Base-by-base conservation (phyloP, 2,888 invertebrate genomes). In the Pherbina coryleti region DNA sequence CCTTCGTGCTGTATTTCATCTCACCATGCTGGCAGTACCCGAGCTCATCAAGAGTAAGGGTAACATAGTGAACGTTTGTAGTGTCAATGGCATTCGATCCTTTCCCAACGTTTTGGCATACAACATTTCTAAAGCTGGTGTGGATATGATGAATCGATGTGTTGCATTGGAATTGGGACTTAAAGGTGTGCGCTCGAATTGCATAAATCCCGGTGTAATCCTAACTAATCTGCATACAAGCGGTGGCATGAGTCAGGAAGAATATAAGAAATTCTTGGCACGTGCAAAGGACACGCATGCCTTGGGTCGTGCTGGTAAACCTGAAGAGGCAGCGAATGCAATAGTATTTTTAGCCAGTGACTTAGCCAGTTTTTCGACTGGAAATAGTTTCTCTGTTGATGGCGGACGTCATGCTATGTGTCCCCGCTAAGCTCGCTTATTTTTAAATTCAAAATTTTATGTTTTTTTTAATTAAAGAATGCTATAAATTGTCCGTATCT, bases 391-490 rank as follows among this genome's bases (percentile, higher is more conserved):
- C 53, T 95, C 97, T 0, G 95, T 98, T 0, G 98, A 98, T 89
- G 98, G 98, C 44, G 98, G 98, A 0, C 92, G 97, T 78, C 96
- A 97, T 88, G 95, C 95, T 14, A 95, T 97, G 94, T 97, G 97
- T 85, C 97, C 97, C 14, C 93, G 97, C 83, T 93, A 90, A 77
- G n/a, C n/a, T n/a, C n/a, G n/a, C n/a, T n/a, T n/a, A n/a, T 5
- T 31, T 31, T 31, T 31, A 37, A 37, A 4, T 37, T 8, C 37
- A 37, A 31, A 3, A 31, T 31, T 31, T 31, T 3, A 31, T 31
- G 31, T 37, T 37, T 8, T 4, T 37, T 37, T 37, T 1, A 7
- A 37, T 4, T 37, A 37, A 37, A 37, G 8, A 4, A 37, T 1
- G n/a, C 37, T 37, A 37, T 37, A 37, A 37, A 37, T 37, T 37